These are phyloP conservation scores for Crypturellus tataupa DNA, from an alignment of 2,797 vertebrate genomes.

Conservation along the genomic window DNA sequence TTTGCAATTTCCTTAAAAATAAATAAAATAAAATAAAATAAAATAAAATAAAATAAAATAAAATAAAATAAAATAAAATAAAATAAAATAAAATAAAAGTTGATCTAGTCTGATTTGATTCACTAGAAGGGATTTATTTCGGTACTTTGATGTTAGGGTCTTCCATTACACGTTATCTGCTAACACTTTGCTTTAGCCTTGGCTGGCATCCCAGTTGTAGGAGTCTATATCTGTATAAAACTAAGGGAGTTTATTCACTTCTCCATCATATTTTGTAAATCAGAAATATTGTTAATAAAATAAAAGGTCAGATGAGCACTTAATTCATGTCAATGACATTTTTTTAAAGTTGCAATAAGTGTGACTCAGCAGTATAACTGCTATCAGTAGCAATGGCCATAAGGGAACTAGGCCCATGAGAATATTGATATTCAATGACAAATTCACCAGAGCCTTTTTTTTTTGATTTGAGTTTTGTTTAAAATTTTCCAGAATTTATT, in stretches of 20 bases:
- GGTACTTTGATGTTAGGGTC: not conserved
- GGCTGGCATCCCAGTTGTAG: not conserved
- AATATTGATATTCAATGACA: not conserved
- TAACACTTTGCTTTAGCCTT: not conserved
- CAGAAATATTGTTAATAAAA: constrained; percentile 4
- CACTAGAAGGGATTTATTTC: not conserved
- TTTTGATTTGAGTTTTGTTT: not conserved
- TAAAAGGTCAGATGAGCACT: not conserved
- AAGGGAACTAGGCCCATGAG: not conserved
- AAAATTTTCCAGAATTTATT: not conserved
- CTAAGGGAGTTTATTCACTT: not conserved
- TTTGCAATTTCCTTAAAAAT: not conserved
- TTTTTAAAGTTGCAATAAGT: not conserved
- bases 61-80: not conserved
- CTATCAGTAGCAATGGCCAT: not conserved
- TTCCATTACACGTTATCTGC: not conserved
- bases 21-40: not conserved
- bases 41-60: not conserved
- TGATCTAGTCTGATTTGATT: not conserved
- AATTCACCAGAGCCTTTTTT: not conserved
- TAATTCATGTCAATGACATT: not conserved
- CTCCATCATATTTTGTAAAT: not conserved
- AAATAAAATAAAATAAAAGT: not conserved
- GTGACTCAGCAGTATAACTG: not conserved
- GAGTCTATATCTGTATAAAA: not conserved